These are phyloP conservation scores for Chrysomela aeneicollis DNA, from an alignment of 2,888 invertebrate species.

Conservation along the genomic window DNA sequence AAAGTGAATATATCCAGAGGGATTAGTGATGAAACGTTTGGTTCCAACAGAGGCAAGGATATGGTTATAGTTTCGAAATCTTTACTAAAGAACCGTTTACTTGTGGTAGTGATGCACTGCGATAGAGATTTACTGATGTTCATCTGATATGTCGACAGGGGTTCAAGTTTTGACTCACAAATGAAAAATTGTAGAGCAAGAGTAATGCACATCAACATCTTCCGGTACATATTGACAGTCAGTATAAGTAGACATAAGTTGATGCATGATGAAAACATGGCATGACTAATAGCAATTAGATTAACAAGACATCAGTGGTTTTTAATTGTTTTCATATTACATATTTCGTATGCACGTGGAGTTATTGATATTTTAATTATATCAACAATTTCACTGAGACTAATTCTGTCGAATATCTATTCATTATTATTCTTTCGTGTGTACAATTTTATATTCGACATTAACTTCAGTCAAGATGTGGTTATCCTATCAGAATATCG, in stretches of 20 bases:
- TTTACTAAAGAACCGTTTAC: conserved; percentile 17
- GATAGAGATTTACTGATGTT: conserved; percentile 25
- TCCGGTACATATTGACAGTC: no score
- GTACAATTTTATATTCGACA: no score
- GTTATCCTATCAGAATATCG: no score
- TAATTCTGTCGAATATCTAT: no score
- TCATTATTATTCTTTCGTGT: no score
- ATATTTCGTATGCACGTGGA: no score
- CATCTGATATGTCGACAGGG: conserved; percentile 7
- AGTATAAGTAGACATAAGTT: not conserved
- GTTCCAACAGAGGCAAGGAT: conserved; percentile 17
- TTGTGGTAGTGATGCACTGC: conserved; percentile 26
- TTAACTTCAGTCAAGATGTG: no score
- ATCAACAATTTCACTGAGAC: no score
- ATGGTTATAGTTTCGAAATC: conserved; percentile 20
- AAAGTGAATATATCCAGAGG: conserved; percentile 13
- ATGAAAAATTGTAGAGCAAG: not conserved
- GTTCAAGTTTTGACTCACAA: conserved; percentile 13
- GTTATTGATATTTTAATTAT: no score
- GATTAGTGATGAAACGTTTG: not conserved
- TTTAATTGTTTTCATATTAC: no score
- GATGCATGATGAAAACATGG: not conserved
- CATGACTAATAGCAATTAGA: not conserved
- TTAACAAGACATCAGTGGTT: not conserved
- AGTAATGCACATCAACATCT: not conserved